These are phyloP conservation scores for Balaeniceps rex DNA, from an alignment of 2,113 vertebrate genomes.

Conservation along the genomic window DNA sequence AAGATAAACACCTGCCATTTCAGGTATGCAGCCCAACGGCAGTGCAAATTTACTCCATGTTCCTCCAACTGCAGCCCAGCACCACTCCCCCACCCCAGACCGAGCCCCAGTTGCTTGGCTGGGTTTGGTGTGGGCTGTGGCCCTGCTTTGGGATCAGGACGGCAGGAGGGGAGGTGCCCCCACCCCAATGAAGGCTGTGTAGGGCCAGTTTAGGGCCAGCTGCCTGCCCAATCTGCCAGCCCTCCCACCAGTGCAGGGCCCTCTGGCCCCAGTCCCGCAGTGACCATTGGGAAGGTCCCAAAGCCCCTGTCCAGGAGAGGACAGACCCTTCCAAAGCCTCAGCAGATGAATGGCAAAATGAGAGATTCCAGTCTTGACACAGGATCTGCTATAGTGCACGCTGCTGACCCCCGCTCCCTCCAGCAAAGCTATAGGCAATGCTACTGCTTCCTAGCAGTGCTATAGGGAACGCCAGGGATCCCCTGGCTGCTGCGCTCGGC, in stretches of 20 bases:
- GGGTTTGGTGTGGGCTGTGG: not conserved
- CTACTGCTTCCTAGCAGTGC: not conserved
- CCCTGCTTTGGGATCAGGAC: not conserved
- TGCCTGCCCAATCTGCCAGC: not conserved
- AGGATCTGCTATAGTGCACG: not conserved
- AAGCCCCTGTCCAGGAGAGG: not conserved
- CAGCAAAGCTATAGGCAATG: not conserved
- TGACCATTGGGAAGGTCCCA: too few species aligned
- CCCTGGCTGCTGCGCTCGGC: rapidly evolving
- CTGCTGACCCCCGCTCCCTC: not conserved
- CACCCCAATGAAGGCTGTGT: not conserved
- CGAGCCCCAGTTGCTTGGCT: rapidly evolving
- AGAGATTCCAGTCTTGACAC: rapidly evolving
- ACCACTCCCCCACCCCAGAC: not conserved
- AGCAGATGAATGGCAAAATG: not conserved
- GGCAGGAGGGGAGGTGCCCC: not conserved
- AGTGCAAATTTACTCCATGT: not conserved
- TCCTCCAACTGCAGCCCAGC: not conserved
- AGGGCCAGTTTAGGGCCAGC: not conserved
- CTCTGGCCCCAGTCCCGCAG: not conserved
- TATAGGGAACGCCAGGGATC: too few species aligned
- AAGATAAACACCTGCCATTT: not conserved
- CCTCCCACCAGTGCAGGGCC: not conserved
- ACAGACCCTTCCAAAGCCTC: not conserved
- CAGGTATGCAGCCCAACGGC: not conserved